Evolutionary conservation across 92 coral and sea anemone species (phyloP).

Genomic region (Umimayanthus chanpuru): DNA sequence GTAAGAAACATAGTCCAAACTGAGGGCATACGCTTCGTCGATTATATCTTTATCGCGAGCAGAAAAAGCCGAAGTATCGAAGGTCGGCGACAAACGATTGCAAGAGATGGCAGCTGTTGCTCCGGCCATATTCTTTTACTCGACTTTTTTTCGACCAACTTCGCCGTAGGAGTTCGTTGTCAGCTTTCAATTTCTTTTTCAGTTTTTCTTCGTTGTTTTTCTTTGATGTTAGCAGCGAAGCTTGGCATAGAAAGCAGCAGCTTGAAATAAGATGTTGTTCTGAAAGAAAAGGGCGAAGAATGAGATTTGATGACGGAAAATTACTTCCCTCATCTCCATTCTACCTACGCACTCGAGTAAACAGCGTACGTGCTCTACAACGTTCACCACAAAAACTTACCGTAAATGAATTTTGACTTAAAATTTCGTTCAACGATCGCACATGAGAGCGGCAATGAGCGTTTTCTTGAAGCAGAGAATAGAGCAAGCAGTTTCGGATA

Average conservation of each 20-base stretch:
- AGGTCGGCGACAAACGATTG: constrained; percentile 75
- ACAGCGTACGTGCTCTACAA: constrained; percentile 37
- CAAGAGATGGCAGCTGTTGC: constrained; percentile 92
- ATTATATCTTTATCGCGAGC: constrained; percentile 70
- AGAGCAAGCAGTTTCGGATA: constrained; percentile 35
- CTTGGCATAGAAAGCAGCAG: constrained; percentile 44
- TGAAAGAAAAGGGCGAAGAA: constrained; percentile 26
- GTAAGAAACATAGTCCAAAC: constrained; percentile 85
- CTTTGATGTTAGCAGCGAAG: constrained; percentile 22
- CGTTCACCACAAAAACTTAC: constrained; percentile 38
- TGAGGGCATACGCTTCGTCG: constrained; percentile 59
- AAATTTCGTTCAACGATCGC: constrained; percentile 22
- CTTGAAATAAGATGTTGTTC: constrained; percentile 30
- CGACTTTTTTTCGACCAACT: constrained; percentile 20
- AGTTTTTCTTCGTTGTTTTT: constrained; percentile 32
- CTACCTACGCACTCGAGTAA: constrained; percentile 49
- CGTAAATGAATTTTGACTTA: constrained; percentile 6
- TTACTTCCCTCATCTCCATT: constrained; percentile 19
- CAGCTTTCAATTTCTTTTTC: constrained; percentile 33
- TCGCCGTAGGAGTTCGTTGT: constrained; percentile 37
- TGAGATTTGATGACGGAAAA: constrained; percentile 38
- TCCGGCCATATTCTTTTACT: constrained; percentile 82
- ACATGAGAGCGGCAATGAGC: constrained; percentile 21
- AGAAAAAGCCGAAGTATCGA: constrained; percentile 76
- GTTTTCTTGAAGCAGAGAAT: constrained; percentile 1